A percentile compares a stretch with the other conserved stretches of the same genome.
phyloP scores from a whole-genome alignment of 2,888 invertebrate species.

The Andrena hattorfiana region DNA sequence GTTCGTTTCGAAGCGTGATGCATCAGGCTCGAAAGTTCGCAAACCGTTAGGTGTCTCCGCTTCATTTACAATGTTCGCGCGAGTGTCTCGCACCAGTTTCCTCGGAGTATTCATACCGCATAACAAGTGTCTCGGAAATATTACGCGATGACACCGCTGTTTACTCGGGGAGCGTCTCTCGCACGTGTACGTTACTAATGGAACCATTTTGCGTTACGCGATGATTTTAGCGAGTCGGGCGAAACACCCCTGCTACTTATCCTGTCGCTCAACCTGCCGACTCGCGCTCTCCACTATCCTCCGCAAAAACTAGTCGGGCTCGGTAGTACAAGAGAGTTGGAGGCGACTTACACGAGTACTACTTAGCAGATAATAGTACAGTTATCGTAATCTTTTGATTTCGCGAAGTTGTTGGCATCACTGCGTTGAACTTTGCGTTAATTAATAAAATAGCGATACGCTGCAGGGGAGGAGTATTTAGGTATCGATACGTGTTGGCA shows the following conservation, averaged over 20 bases:
- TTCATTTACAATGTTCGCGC: conserved; percentile 3
- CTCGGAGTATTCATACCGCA: conserved; percentile 11
- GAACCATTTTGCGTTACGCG: conserved; percentile 2
- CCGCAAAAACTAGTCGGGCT: background rate
- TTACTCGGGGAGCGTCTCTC: conserved; percentile 13
- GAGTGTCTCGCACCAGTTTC: background rate
- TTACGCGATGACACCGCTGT: conserved; percentile 18
- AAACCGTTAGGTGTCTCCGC: background rate
- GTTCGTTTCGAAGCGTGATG: background rate
- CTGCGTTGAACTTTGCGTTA: background rate
- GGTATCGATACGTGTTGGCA: too few relatives aligned
- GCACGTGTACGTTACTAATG: conserved; percentile 14
- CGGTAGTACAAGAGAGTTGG: background rate
- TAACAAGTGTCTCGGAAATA: conserved; percentile 24
- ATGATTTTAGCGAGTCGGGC: conserved; percentile 5
- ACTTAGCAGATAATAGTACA: too few relatives aligned
- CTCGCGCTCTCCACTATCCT: background rate
- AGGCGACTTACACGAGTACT: background rate
- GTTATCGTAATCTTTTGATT: too few relatives aligned
- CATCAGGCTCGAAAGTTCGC: conserved; percentile 3
- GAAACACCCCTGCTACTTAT: background rate
- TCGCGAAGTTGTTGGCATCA: too few relatives aligned
- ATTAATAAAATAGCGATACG: background rate
- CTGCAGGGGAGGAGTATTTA: background rate
- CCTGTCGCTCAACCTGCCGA: background rate